phyloP scores from a whole-genome alignment of 2,888 invertebrate species.

The Ormyrus rosae region DNA sequence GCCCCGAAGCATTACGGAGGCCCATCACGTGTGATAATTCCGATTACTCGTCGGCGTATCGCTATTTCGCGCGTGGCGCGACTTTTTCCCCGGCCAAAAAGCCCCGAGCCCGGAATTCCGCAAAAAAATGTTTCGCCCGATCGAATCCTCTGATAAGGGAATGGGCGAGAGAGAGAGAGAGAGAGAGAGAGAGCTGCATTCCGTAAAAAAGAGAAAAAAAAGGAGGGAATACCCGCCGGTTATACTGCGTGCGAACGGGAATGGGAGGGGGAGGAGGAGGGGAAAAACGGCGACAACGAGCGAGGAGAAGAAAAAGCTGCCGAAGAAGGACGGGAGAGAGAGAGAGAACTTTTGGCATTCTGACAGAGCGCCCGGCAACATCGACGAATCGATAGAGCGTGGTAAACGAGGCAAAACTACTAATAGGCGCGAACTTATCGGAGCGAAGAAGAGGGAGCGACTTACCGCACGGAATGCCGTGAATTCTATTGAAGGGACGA shows the following conservation, averaged over 20 bases:
- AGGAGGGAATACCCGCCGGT: constrained; percentile 26
- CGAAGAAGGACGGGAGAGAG: neutral
- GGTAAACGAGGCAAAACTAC: constrained; percentile 37
- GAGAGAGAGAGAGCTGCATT: neutral
- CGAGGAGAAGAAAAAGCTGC: neutral
- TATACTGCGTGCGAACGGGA: constrained; percentile 11
- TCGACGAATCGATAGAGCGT: constrained; percentile 29
- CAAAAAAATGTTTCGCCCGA: no score
- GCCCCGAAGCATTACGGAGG: neutral
- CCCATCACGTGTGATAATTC: constrained; percentile 37
- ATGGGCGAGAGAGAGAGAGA: constrained; percentile 39
- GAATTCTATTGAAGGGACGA: constrained; percentile 10
- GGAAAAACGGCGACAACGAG: constrained; percentile 14
- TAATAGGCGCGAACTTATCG: constrained; percentile 37
- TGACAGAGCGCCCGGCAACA: constrained; percentile 20
- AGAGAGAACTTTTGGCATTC: constrained; percentile 28
- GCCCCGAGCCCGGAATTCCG: neutral
- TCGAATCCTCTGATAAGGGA: neutral
- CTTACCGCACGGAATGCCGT: constrained; percentile 1
- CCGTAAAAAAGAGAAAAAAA: constrained; percentile 3
- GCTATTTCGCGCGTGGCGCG: neutral
- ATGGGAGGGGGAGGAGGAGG: constrained; percentile 16
- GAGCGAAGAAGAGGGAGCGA: neutral
- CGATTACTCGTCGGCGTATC: neutral
- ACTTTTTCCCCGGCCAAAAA: neutral